Conservation (phyloP, 2,888 invertebrate species). For the Helicoverpa assulta region DNA sequence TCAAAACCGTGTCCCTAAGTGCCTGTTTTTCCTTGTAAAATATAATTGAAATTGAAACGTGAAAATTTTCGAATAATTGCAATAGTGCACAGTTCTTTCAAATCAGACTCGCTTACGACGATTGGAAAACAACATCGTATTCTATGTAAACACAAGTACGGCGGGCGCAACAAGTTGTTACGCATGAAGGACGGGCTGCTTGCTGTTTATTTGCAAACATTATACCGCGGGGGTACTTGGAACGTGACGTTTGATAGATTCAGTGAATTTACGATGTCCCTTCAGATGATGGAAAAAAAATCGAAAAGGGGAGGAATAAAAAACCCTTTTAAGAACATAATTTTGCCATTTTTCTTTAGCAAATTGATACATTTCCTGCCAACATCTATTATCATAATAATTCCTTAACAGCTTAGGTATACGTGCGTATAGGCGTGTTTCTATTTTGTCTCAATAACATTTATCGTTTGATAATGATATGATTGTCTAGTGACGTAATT, state of each 20-base stretch:
- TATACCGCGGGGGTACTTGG: slow-evolving; percentile 6
- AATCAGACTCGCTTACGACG: slow-evolving; percentile 10
- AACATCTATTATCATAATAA: background rate
- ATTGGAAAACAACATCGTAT: slow-evolving; percentile 28
- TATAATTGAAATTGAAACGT: too few species aligned
- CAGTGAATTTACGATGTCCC: background rate
- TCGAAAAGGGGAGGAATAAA: too few species aligned
- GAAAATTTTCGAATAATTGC: too few species aligned
- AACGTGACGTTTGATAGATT: background rate
- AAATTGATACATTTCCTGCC: background rate
- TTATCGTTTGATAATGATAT: background rate
- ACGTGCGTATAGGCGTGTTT: background rate
- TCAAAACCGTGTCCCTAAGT: background rate
- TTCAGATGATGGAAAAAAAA: too few species aligned
- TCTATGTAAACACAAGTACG: slow-evolving; percentile 39
- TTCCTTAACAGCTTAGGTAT: background rate
- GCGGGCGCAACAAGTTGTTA: slow-evolving; percentile 24
- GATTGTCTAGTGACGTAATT: background rate
- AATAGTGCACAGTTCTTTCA: slow-evolving; percentile 9
- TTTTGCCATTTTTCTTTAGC: too few species aligned
- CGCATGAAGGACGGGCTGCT: slow-evolving; percentile 2
- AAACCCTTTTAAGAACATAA: too few species aligned
- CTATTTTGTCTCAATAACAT: background rate
- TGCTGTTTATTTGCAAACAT: slow-evolving; percentile 38
- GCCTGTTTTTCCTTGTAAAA: slow-evolving; percentile 16